Base-by-base conservation (phyloP, 2,113 vertebrate genomes). In the Colossoma macropomum region DNA sequence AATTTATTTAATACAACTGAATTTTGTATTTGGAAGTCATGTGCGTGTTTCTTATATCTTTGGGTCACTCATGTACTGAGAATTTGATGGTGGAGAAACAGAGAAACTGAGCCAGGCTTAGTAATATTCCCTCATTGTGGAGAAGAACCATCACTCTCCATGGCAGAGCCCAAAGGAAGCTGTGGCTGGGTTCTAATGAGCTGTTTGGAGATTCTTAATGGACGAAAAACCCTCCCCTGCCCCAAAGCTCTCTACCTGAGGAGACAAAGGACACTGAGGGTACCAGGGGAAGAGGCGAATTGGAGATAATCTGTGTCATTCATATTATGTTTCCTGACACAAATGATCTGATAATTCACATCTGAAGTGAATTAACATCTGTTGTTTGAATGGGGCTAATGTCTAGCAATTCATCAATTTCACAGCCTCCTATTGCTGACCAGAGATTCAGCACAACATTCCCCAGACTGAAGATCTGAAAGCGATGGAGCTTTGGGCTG, bases 341-440 rank as follows among this genome's bases (percentile, higher is more conserved):
- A 93, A 93, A 94, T 92, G 92, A 93, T 92, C 89, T 91, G 94
- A 94, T 94, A 93, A 94, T 92, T 93, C 90, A 89, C 89, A 90
- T 89, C 87, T 89, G 89, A 91, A 93, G 89, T 90, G 90, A 93
- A 93, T 94, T 92, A 93, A 93, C 94, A 95, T 93, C 92, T 94
- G 93, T 92, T 94, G 92, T 95, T 92, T 92, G 91, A 94, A 93
- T 86, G 89, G 84, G 90, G 89, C 89, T 94, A 94, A 95, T 94
- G 93, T 92, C 82, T 86, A 84, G 86, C 90, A 89, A 94, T 94
- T 93, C 91, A 94, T 95, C 93, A 94, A 87, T 88, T 93, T 93
- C 92, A 93, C 89, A 84, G 86, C 81, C 86, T 89, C 85, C 90
- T 80, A 83, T 82, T 86, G 80, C 89, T 93, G 93, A 94, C 92